A percentile compares a stretch with the other conserved stretches of the same genome.
Evolutionary conservation across 2,888 invertebrate species (phyloP).

Genomic region (Candidula unifasciata): DNA sequence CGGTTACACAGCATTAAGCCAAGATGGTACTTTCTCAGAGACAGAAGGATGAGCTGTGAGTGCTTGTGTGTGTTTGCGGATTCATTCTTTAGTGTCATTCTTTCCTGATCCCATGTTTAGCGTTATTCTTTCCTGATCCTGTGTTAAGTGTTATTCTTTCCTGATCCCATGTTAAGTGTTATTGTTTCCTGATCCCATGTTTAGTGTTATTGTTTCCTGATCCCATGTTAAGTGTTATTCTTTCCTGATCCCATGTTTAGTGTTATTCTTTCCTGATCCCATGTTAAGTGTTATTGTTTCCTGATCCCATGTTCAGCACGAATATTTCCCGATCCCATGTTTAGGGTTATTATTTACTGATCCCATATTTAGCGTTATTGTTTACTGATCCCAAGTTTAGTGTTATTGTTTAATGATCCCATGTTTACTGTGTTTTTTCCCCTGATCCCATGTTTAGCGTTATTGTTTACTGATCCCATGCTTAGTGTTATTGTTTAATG

Average conservation of each 20-base stretch:
- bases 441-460: too few relatives aligned
- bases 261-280: too few relatives aligned
- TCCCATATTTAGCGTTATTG: background rate
- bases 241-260: too few relatives aligned
- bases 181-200: background rate
- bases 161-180: background rate
- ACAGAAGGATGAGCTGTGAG: conserved; percentile 99
- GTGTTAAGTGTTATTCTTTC: background rate
- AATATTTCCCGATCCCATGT: background rate
- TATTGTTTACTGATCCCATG: too few relatives aligned
- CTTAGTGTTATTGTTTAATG: too few relatives aligned
- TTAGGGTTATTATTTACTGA: background rate
- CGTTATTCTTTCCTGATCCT: background rate
- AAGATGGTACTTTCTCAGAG: conserved; percentile 99
- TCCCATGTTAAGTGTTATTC: background rate
- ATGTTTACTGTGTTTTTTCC: too few relatives aligned
- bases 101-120: background rate
- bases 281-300: background rate
- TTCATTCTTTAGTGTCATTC: background rate
- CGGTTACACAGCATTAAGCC: background rate
- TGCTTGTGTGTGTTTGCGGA: conserved; percentile 74
- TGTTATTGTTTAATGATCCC: too few relatives aligned
- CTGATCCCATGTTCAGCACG: too few relatives aligned
- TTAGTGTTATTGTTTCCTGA: background rate
- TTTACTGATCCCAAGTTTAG: background rate